Base-by-base conservation (phyloP, 92 coral and sea anemone species). In the Bergia sp. region DNA sequence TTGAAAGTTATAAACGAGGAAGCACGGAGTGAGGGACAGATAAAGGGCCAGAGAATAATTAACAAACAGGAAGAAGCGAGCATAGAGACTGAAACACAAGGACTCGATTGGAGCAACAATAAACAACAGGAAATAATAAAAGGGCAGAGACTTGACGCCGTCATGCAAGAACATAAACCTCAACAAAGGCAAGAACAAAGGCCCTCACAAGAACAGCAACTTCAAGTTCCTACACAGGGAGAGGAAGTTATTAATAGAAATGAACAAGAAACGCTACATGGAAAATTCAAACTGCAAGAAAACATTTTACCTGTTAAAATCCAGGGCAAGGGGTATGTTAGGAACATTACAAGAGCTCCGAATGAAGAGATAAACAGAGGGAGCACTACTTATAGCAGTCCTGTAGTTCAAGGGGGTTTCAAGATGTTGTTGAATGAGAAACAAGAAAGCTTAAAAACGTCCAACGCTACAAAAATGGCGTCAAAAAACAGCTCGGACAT, bases 171-270 rank as follows among this genome's bases (percentile, higher is more conserved):
- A 29, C 29, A 29, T 29, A 29, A 29, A 29, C 8, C 38, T 43
- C 76, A 37, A 41, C 37, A 41, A 18, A 43, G 21, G 41, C 75
- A 82, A 65, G 1, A 42, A 11, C 76, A 81, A 81, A 64, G 12
- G 12, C 38, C 38, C 20, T 37, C 41, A 5, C 87, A 83, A 23
- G 57, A 23, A 16, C 78, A 69, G 58, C 86, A 82, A 82, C 49
- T 37, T 37, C 49, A 66, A 42, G 21, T 4, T 11, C 76, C 18
- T 13, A 23, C 55, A 40, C 76, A 82, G n/a, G 86, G 16, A 29
- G 61, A 29, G 36, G 20, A 44, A 2, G 36, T 0, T 1, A 21
- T 57, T 15, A 37, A 5, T n/a, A 39, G 74, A 16, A 82, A 66
- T 82, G 40, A 29, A 42, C 10, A 82, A 64, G 2, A 5, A 16